Evolutionary conservation across 2,113 vertebrate genomes (phyloP).

Genomic region (Ailurus styani): DNA sequence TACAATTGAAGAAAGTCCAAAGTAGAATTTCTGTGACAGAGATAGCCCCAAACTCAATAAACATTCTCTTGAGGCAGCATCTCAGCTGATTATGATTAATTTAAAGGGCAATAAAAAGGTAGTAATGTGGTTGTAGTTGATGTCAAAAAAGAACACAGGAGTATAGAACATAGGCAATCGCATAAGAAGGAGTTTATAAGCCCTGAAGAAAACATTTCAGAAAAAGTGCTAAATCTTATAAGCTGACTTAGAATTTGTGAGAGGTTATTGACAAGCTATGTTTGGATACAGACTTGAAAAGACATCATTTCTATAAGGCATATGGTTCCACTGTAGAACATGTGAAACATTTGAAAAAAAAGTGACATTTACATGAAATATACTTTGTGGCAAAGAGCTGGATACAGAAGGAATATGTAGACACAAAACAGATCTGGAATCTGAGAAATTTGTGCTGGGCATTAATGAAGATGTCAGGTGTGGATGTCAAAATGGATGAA

Average conservation of each 20-base stretch:
- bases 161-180: neutral
- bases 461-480: slow-evolving; percentile 74
- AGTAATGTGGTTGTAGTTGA: neutral
- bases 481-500: slow-evolving; percentile 69
- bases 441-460: slow-evolving; percentile 41
- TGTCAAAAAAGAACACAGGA: neutral
- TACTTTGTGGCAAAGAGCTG: slow-evolving; percentile 13
- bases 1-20: neutral
- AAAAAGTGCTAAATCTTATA: slow-evolving; percentile 38
- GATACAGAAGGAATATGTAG: slow-evolving; percentile 48
- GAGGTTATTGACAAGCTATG: slow-evolving; percentile 53
- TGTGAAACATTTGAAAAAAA: slow-evolving; percentile 45
- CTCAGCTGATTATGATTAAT: neutral
- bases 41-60: neutral
- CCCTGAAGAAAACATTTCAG: slow-evolving; percentile 48
- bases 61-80: neutral
- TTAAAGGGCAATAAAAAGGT: slow-evolving; percentile 22
- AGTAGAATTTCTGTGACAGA: neutral
- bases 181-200: slow-evolving; percentile 15
- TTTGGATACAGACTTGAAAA: slow-evolving; percentile 51
- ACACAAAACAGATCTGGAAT: slow-evolving; percentile 46
- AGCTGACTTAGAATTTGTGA: slow-evolving; percentile 56
- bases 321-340: slow-evolving; percentile 51
- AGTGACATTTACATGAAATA: slow-evolving; percentile 60
- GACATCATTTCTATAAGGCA: slow-evolving; percentile 48